Evolutionary conservation across 2,888 invertebrate species (phyloP), one percentile per base, ranked within the genome.

Genomic region (Spicauda simplicius): DNA sequence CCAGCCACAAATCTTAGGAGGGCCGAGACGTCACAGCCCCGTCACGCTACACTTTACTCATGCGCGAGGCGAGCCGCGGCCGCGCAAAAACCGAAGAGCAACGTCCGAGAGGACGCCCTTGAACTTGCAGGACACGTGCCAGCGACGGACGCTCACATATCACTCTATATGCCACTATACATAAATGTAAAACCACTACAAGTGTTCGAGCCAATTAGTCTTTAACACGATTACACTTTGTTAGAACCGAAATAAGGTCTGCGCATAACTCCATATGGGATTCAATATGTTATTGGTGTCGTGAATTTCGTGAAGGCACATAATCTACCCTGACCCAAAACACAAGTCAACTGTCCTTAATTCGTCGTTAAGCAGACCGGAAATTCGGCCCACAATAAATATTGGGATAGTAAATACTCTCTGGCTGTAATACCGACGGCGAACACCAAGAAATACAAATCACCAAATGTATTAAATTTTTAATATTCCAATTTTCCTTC

Each of bases 101-200:
- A 84, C 82, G 86, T 80, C 87, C 88, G 82, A 69, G 72, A 59
- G 70, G 70, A 63, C 77, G 84, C 86, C 88, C 88, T 86, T 88
- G 88, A 88, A 88, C 88, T 81, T 83, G 72, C 67, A 70, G 64
- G 72, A 74, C 77, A 75, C 77, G 77, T 74, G 77, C 73, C 72
- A 69, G 60, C 62, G 53, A 68, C 72, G 73, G 72, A 70, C 74
- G 67, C 69, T 68, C 72, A 65, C 59, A 68, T 69, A 70, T 71
- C 57, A 70, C 57, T 64, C 60, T 68, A 65, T 58, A 59, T 62
- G 58, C 41, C 58, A 64, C 45, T 30, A 50, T 48, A 53, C 58
- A 58, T 20, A 37, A 53, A 62, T 18, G 54, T 54, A 50, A 59
- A 55, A 55, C 37, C 20, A 69, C 33, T 52, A 53, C 57, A 53